Conservation (phyloP, 2,797 vertebrate genomes). For the Gambelia wislizenii region DNA sequence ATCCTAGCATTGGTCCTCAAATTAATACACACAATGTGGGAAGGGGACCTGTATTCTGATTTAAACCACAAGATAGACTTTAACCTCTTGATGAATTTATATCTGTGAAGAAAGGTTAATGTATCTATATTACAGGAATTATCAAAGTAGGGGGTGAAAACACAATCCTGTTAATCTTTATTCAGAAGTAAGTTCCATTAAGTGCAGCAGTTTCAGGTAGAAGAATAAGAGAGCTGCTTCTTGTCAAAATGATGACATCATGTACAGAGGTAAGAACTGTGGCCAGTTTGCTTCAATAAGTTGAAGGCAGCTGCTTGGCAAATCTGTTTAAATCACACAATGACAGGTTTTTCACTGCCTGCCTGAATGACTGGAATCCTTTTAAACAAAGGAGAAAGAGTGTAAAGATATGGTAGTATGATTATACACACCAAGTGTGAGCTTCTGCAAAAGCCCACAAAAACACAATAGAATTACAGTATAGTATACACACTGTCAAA, state of each 20-base stretch:
- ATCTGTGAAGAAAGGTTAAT: background rate
- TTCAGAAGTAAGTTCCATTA: background rate
- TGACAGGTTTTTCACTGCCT: background rate
- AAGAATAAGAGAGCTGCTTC: background rate
- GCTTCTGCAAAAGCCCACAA: background rate
- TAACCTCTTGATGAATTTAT: background rate
- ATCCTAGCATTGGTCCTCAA: background rate
- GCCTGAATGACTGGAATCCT: background rate
- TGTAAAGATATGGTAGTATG: constrained; percentile 1
- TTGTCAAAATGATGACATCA: background rate
- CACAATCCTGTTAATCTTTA: background rate
- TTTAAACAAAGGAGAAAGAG: background rate
- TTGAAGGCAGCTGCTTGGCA: background rate
- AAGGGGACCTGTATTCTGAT: background rate
- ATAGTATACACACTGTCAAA: background rate
- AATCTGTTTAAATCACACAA: background rate
- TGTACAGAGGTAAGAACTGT: background rate
- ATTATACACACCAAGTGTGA: background rate
- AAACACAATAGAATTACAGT: background rate
- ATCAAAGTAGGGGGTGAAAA: background rate
- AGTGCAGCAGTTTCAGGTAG: background rate
- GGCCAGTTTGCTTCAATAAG: background rate
- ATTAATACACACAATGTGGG: background rate
- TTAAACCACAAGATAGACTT: background rate
- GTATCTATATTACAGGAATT: too few species aligned